These are phyloP conservation scores for Vultur gryphus DNA, from an alignment of 2,797 vertebrate species.

Conservation along the genomic window DNA sequence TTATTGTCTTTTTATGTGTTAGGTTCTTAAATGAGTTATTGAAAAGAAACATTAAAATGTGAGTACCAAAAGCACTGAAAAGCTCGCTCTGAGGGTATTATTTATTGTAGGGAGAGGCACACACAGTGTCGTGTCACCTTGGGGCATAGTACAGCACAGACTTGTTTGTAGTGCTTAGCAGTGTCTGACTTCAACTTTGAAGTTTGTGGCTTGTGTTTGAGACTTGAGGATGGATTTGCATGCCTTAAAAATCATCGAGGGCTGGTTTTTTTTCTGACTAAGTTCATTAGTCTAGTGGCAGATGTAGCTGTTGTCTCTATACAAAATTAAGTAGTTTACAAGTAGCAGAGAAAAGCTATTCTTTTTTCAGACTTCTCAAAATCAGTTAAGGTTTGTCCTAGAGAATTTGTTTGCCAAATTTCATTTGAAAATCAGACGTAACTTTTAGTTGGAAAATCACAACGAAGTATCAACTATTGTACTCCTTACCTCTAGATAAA, in stretches of 20 bases:
- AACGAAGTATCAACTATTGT: neutral
- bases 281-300: neutral
- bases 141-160: neutral
- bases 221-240: neutral
- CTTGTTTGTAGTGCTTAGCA: neutral
- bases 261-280: neutral
- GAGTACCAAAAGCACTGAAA: neutral
- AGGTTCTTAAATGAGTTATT: neutral
- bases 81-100: neutral
- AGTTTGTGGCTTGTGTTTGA: neutral
- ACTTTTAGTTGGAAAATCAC: neutral
- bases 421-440: neutral
- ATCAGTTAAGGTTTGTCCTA: neutral
- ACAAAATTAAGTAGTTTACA: neutral
- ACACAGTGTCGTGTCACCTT: rapidly evolving
- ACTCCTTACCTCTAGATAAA: neutral
- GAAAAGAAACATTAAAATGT: neutral
- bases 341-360: neutral
- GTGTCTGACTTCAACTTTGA: neutral
- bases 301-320: neutral
- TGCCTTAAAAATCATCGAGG: neutral
- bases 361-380: neutral
- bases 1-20: neutral
- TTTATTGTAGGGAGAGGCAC: neutral
- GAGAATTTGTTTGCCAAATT: neutral